Conservation (phyloP, 2,888 invertebrate species). For the Thecocarcelia acutangulata region DNA sequence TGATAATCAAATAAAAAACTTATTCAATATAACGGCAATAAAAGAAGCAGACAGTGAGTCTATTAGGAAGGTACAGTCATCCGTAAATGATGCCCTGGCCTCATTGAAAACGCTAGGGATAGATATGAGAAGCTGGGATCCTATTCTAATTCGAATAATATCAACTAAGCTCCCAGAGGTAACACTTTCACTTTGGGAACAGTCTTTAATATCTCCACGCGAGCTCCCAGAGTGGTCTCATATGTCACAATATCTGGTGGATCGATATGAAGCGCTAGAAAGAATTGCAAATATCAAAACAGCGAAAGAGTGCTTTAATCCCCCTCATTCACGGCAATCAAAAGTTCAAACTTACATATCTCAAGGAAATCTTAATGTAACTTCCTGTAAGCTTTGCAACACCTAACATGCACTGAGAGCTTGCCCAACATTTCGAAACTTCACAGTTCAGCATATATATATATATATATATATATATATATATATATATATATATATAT, state of each 20-base stretch:
- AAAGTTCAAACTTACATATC: background rate
- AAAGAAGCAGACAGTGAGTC: slow-evolving; percentile 1
- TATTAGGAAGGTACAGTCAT: background rate
- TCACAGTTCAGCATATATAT: background rate
- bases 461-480: no score
- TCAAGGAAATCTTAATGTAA: background rate
- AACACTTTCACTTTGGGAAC: slow-evolving; percentile 6
- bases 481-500: no score
- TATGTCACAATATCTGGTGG: slow-evolving; percentile 20
- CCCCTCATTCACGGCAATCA: background rate
- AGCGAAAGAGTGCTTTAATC: background rate
- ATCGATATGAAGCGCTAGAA: slow-evolving; percentile 16
- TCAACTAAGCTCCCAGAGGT: slow-evolving; percentile 5
- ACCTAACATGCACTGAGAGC: background rate
- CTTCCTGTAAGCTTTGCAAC: background rate
- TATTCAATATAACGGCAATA: background rate
- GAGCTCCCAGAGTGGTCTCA: slow-evolving; percentile 11
- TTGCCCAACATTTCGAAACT: background rate
- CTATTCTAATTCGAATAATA: slow-evolving; percentile 1
- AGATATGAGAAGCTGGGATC: slow-evolving; percentile 1
- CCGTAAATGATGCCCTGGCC: background rate
- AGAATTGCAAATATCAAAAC: background rate
- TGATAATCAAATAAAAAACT: slow-evolving; percentile 36
- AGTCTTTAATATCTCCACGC: background rate
- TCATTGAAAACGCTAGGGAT: background rate